phyloP scores from a whole-genome alignment of 2,888 invertebrate species.

The Agonopterix heracliana region DNA sequence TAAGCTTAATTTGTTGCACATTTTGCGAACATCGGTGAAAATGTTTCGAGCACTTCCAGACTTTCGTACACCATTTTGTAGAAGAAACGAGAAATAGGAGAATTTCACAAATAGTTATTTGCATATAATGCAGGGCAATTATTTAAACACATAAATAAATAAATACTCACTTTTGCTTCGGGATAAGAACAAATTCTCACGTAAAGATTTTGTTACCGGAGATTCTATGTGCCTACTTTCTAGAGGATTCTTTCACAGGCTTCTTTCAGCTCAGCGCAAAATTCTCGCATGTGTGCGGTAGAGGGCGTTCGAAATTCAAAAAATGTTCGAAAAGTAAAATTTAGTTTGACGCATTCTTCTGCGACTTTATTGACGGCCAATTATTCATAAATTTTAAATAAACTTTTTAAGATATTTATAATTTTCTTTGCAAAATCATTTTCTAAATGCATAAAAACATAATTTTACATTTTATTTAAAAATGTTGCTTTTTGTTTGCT shows the following conservation, averaged over 20 bases:
- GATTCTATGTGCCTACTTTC: constrained; percentile 70
- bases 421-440: too few species aligned
- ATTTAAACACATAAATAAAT: constrained; percentile 25
- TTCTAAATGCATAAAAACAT: too few species aligned
- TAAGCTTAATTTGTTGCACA: constrained; percentile 46
- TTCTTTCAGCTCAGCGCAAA: constrained; percentile 69
- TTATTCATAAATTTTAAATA: too few species aligned
- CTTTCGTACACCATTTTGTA: constrained; percentile 40
- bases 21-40: constrained; percentile 41
- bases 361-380: too few species aligned
- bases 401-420: too few species aligned
- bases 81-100: constrained; percentile 23
- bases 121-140: constrained; percentile 15
- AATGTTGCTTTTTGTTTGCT: too few species aligned
- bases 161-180: constrained; percentile 69
- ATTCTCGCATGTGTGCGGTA: constrained; percentile 41
- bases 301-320: constrained; percentile 71
- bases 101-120: constrained; percentile 21
- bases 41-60: constrained; percentile 31
- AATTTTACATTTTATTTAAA: too few species aligned
- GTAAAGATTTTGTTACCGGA: constrained; percentile 75
- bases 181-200: constrained; percentile 69
- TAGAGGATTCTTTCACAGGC: constrained; percentile 75
- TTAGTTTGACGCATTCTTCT: too few species aligned
- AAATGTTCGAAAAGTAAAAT: constrained; percentile 41